Conservation (phyloP, 1,140 invertebrate genomes). For the Heliothis virescens region DNA sequence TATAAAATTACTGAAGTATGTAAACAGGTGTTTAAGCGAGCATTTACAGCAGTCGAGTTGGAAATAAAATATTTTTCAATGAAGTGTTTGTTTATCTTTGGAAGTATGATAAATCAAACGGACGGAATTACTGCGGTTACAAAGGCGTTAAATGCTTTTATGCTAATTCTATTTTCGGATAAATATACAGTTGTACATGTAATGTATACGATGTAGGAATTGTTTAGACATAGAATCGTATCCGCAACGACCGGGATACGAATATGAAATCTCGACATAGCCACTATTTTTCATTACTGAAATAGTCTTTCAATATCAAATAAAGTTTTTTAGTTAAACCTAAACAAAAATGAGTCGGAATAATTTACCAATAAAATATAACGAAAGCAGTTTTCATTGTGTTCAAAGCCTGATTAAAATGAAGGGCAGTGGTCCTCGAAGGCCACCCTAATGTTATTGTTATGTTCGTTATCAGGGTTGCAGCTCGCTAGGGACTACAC, state of each 20-base stretch:
- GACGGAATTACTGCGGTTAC: background rate
- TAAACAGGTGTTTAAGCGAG: constrained; percentile 54
- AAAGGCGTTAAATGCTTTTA: constrained; percentile 13
- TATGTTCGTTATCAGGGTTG: constrained; percentile 38
- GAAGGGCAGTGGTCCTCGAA: constrained; percentile 36
- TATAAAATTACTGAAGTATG: constrained; percentile 42
- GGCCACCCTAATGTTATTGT: constrained; percentile 43
- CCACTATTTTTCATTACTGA: background rate
- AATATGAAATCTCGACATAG: too few species aligned
- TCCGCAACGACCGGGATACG: too few species aligned
- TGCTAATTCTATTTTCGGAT: background rate
- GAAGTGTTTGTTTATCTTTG: constrained; percentile 1
- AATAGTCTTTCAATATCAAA: background rate
- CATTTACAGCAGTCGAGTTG: constrained; percentile 7
- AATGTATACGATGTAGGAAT: too few species aligned
- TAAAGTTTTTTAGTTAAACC: too few species aligned
- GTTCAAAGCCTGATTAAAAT: constrained; percentile 35
- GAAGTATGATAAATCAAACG: constrained; percentile 28
- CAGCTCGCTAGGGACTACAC: constrained; percentile 29
- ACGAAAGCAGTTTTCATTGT: constrained; percentile 36
- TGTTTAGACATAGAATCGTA: too few species aligned
- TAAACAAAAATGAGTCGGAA: constrained; percentile 7
- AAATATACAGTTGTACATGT: too few species aligned
- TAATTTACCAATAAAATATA: constrained; percentile 32
- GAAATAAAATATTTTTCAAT: constrained; percentile 32